Base-by-base conservation (phyloP, 35 echinoderm and acorn worm species). In the Antedon bifida region DNA sequence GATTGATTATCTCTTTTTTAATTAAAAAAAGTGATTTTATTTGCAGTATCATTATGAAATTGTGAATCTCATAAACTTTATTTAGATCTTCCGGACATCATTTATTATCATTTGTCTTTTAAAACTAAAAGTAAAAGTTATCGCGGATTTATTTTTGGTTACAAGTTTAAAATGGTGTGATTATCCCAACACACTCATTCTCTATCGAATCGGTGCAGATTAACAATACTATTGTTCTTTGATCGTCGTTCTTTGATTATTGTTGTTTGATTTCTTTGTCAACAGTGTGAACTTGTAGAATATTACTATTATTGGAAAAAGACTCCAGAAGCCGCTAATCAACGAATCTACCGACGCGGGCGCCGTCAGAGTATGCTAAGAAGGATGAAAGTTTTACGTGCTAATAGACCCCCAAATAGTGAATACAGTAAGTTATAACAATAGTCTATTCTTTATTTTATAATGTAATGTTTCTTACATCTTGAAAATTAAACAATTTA, bases 261-360 rank as follows among this genome's bases (percentile, higher is more conserved):
- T n/a, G n/a, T n/a, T n/a, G n/a, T n/a, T n/a, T n/a, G n/a, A n/a
- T 33, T 73, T 83, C 34, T 32, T 83, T 64, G 9, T 39, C 51
- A 35, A 29, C 56, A 97, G 94, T 85, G 94, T 75, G 94, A 97
- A 31, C 85, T 97, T 31, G 82, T 97, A 35, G 94, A 97, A 34
- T 97, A 90, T 39, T 97, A 97, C 78, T 97, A 97, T 33, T 97
- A 97, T 85, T 97, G 94, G 94, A 97, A 97, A 85, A 97, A 97
- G 32, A 92, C 87, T 12, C 94, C 94, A 0, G 94, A 97, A 32
- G 94, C 94, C 10, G 80, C 87, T 11, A 84, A 75, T 12, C 91
- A 91, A 56, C 82, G 94, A 35, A 88, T 89, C 19, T 88, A 97
- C 75, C 73, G 94, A 28, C 81, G 90, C 3, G 90, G 92, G 39